Evolutionary conservation across 2,113 vertebrate genomes (phyloP).

Genomic region (Merops nubicus): DNA sequence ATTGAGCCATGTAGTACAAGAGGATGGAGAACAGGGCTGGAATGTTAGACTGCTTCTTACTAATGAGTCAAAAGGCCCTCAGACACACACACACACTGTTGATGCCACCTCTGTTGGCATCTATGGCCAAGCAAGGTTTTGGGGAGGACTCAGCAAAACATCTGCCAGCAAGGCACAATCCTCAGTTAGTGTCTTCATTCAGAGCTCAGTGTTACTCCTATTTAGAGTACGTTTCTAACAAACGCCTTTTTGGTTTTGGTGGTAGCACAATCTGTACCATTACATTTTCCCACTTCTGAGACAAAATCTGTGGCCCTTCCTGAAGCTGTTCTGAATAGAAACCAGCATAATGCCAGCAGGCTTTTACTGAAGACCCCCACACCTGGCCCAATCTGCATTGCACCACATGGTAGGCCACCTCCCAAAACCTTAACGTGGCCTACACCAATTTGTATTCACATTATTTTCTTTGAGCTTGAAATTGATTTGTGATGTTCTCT

Average conservation of each 20-base stretch:
- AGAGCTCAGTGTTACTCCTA: background rate
- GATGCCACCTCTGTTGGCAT: fast-evolving
- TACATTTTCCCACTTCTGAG: background rate
- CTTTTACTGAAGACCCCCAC: background rate
- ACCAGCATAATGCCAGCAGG: fast-evolving
- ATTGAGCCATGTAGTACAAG: fast-evolving
- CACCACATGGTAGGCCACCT: fast-evolving
- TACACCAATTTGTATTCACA: background rate
- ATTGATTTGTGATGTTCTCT: conserved; percentile 2
- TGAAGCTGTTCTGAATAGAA: background rate
- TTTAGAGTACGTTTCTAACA: background rate
- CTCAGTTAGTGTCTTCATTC: fast-evolving
- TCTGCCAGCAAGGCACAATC: background rate
- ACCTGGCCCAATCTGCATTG: too few species aligned
- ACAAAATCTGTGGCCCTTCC: fast-evolving
- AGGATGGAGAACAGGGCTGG: background rate
- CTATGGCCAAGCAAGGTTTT: background rate
- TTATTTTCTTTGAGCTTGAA: background rate
- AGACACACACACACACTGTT: fast-evolving
- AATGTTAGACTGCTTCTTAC: background rate
- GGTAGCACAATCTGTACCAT: background rate
- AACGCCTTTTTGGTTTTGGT: too few species aligned
- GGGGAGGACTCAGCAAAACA: background rate
- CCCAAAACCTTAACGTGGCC: background rate
- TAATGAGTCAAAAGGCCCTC: background rate